Base-by-base conservation (phyloP, 2,797 vertebrate species). In the Centroberyx gerrardi region DNA sequence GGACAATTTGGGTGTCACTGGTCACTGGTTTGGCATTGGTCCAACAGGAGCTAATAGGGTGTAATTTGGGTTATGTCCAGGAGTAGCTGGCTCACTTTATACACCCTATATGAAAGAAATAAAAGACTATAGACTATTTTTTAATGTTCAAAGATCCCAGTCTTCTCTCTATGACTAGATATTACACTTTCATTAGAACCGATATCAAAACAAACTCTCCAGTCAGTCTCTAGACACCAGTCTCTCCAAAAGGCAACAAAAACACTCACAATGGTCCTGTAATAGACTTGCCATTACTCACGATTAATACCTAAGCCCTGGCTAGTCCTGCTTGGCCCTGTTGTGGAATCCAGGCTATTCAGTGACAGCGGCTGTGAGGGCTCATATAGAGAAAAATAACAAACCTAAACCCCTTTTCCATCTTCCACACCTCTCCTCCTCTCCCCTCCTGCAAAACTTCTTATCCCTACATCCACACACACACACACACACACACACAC, bases 381-480 rank as follows among this genome's bases (percentile, higher is more conserved):
- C 81, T 56, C 29, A 33, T 8, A 58, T 14, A 80, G 65, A 61
- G 76, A 52, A 64, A 81, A 64, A 18, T 53, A 87, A 65, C 63
- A 49, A 68, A 62, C 56, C 13, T 0, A 68, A 76, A 52, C 36
- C 64, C 59, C 18, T 56, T 61, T 69, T 62, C 62, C 72, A n/a
- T 71, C 61, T 64, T 53, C 40, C 48, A 42, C 62, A 74, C 44
- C 40, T 61, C n/a, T 49, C 33, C 42, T 28, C 29, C 0, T 0
- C 53, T 59, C 28, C 53, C 59, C 58, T 62, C 40, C 71, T 22
- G 60, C 53, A 76, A 76, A 83, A 79, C 74, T 60, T 80, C 74
- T 72, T 66, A 83, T 82, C 65, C 81, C 53, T 54, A 42, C 8
- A 14, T 65, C 52, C 54, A 69, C 70, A 51, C 81, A 73, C 6